These are phyloP conservation scores for Elachura formosa DNA, from an alignment of 2,113 vertebrate genomes.

Conservation along the genomic window DNA sequence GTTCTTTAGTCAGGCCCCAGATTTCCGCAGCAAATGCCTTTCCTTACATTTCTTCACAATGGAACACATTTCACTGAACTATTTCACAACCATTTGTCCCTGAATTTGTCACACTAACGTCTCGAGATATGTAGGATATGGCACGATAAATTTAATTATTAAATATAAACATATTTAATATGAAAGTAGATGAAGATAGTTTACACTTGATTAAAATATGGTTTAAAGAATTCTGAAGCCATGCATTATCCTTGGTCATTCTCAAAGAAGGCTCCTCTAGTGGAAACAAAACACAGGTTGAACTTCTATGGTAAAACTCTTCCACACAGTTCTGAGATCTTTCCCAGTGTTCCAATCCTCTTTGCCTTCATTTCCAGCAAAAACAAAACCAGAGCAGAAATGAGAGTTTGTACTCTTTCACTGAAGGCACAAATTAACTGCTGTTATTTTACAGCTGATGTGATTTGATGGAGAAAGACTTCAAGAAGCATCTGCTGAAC, in stretches of 20 bases:
- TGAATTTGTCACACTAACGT: background rate
- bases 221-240: background rate
- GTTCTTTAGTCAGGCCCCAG: background rate
- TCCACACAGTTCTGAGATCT: background rate
- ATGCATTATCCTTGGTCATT: background rate
- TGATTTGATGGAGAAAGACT: background rate
- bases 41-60: background rate
- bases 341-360: background rate
- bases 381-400: background rate
- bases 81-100: background rate
- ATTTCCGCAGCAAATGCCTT: background rate
- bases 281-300: background rate
- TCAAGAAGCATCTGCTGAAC: background rate
- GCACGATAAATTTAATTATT: background rate
- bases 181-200: background rate
- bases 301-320: background rate
- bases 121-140: background rate
- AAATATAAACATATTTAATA: background rate
- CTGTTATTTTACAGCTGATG: background rate
- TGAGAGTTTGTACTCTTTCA: background rate
- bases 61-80: background rate
- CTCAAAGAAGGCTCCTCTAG: background rate
- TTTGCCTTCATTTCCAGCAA: background rate
- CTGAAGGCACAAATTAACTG: background rate
- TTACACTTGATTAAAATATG: background rate